These are phyloP conservation scores for Cotesia vestalis DNA, from an alignment of 1,140 invertebrate species.

Conservation along the genomic window DNA sequence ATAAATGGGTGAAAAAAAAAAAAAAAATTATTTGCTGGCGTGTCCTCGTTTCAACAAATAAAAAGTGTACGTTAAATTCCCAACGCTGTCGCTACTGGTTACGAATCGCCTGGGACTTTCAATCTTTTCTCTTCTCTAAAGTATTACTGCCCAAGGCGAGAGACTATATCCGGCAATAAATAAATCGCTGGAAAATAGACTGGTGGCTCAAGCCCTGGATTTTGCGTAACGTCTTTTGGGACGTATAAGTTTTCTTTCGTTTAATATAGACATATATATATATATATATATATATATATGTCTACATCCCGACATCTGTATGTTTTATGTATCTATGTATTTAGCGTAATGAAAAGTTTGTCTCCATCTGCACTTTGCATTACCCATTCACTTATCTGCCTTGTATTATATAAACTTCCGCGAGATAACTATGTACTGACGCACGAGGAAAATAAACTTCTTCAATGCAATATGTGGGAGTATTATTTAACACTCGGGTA, in stretches of 20 bases:
- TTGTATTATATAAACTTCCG: conserved; percentile 6
- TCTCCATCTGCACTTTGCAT: background rate
- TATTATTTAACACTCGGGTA: background rate
- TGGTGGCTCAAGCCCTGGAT: conserved; percentile 26
- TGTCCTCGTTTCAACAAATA: background rate
- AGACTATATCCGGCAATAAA: conserved; percentile 27
- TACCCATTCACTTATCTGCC: background rate
- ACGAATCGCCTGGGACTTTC: conserved; percentile 26
- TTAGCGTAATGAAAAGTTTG: conserved; percentile 23
- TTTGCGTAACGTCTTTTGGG: conserved; percentile 27
- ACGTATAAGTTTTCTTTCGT: conserved; percentile 17
- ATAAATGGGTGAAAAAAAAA: conserved; percentile 2
- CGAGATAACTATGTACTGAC: background rate
- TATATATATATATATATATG: no score
- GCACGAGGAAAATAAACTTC: background rate
- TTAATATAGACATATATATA: background rate
- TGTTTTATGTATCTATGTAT: background rate
- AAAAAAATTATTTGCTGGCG: background rate
- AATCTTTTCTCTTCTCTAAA: conserved; percentile 23
- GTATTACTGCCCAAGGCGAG: conserved; percentile 22
- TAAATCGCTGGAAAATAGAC: conserved; percentile 23
- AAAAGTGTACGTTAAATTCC: conserved; percentile 12
- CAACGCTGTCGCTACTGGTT: conserved; percentile 17
- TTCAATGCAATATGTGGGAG: background rate
- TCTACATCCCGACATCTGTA: background rate